Percentiles rank a stretch among this genome's conserved stretches.
Conservation (phyloP, 1,140 invertebrate genomes). For the Zaprionus inermis region DNA sequence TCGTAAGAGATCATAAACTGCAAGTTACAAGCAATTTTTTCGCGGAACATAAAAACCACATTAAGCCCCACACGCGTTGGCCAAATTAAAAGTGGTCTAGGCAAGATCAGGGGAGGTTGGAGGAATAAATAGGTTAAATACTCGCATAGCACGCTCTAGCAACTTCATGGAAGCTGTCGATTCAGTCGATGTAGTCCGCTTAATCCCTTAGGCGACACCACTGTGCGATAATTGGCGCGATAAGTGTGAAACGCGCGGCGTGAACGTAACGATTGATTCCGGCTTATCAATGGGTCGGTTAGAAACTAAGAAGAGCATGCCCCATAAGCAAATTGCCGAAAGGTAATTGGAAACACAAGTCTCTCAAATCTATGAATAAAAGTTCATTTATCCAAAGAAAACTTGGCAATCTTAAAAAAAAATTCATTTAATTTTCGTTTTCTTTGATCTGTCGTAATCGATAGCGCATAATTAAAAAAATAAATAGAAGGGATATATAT, state of each 20-base stretch:
- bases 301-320: neutral
- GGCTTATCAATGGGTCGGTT: neutral
- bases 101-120: neutral
- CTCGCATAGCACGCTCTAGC: constrained; percentile 47
- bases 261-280: neutral
- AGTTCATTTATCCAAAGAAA: neutral
- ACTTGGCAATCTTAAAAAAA: neutral
- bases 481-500: too few species aligned
- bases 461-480: neutral
- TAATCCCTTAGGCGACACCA: neutral
- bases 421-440: neutral
- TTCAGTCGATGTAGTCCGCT: constrained; percentile 2
- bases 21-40: constrained; percentile 42
- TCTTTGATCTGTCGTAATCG: neutral
- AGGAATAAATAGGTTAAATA: constrained; percentile 8
- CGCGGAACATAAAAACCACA: constrained; percentile 34
- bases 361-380: neutral
- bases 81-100: constrained; percentile 24
- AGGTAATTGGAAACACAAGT: constrained; percentile 8
- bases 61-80: constrained; percentile 47
- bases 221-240: neutral
- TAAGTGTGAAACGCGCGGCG: constrained; percentile 1
- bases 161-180: constrained; percentile 53
- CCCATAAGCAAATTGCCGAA: neutral
- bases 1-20: constrained; percentile 46